Evolutionary conservation across 2,113 vertebrate genomes (phyloP), one percentile per base, ranked within the genome.

Genomic region (Caranx melampygus): DNA sequence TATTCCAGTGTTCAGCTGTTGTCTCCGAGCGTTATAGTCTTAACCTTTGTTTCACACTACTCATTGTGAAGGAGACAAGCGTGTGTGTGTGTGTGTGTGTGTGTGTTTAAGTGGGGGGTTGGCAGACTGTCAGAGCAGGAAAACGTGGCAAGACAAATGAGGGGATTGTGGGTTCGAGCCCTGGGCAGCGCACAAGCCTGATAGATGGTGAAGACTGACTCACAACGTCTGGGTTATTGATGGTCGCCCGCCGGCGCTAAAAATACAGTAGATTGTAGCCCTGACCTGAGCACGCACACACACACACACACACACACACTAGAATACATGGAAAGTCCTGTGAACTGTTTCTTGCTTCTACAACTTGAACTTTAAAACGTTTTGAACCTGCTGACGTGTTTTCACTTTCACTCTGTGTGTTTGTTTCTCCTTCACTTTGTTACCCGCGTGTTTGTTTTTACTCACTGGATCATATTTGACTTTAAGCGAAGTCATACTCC

Each of bases 141-240:
- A 80, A 90, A 87, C 60, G n/a, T 21, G 61, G 60, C 26, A 88
- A 90, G 92, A 94, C 63, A 79, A 90, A 94, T 91, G 88, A 90
- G 75, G 47, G 75, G 88, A 76, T 66, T 54, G 31, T 70, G 80
- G 82, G 91, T 85, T 91, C 61, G 67, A 92, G 92, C 90, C 89
- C 86, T 74, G 78, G 90, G 90, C 87, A 65, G 69, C 84, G 60
- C 66, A 75, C 75, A 4, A 88, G 81, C 76, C 84, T 87, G 90
- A 94, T 94, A 92, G 89, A 93, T 93, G 82, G 61, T 82, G 81
- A 92, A 86, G 80, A 89, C 85, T 74, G 84, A 91, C 86, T 89
- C 84, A 87, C 74, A 89, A 90, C 80, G 89, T 88, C 84, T 68
- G 81, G 63, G 77, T 92, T 92, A 94, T 94, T 92, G 91, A 94